phyloP scores from a whole-genome alignment of 2,797 vertebrate genomes.

The Clarias fuscus region DNA sequence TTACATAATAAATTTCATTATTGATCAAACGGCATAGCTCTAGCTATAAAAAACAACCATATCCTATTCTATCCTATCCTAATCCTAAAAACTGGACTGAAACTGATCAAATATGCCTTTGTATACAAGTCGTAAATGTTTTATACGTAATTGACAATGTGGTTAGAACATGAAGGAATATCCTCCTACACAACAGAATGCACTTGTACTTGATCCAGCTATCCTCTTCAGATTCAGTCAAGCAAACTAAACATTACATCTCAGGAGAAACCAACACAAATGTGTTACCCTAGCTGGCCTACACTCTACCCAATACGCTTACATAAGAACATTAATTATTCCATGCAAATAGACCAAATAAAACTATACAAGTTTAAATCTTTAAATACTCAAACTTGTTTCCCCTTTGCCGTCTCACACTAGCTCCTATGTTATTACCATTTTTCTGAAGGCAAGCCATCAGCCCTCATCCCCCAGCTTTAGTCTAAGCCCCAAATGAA shows the following conservation, averaged over 20 bases:
- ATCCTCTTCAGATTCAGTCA: constrained; percentile 16
- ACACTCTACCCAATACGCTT: constrained; percentile 60
- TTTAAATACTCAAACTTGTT: constrained; percentile 16
- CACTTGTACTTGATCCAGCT: constrained; percentile 8
- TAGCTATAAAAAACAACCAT: too few species aligned
- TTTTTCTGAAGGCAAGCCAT: constrained; percentile 32
- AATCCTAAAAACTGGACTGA: background rate
- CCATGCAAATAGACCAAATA: constrained; percentile 24
- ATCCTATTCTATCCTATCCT: too few species aligned
- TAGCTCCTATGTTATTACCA: constrained; percentile 1
- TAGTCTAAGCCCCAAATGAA: constrained; percentile 22
- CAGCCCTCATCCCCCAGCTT: constrained; percentile 26
- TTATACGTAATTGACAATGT: constrained; percentile 18
- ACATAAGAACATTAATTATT: constrained; percentile 37
- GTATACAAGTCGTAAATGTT: background rate
- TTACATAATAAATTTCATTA: too few species aligned
- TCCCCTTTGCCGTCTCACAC: background rate
- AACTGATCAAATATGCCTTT: background rate
- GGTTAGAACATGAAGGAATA: constrained; percentile 1
- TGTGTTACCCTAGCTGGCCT: constrained; percentile 57
- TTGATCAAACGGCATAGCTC: too few species aligned
- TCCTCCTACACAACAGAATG: constrained; percentile 17
- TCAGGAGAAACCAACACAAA: constrained; percentile 11
- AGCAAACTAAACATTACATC: background rate
- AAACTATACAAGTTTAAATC: background rate